Evolutionary conservation across 2,113 vertebrate species (phyloP).

Genomic region (Okapia johnstoni): DNA sequence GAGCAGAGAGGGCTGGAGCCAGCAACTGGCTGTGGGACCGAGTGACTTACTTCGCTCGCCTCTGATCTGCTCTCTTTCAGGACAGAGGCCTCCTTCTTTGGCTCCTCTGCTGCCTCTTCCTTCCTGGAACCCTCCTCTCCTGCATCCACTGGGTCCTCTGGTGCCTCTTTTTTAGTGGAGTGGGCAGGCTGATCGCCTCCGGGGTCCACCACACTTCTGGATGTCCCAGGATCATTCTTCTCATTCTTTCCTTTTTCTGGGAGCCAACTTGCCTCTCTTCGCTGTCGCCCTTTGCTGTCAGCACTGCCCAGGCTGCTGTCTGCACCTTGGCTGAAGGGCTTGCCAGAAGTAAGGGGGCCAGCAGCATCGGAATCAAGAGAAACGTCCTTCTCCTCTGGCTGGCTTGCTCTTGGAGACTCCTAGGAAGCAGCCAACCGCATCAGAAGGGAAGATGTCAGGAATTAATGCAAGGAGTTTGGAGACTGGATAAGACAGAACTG

Average conservation of each 20-base stretch:
- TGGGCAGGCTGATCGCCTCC: not conserved
- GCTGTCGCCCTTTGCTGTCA: not conserved
- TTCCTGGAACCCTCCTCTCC: slow-evolving; percentile 37
- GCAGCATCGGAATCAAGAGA: slow-evolving; percentile 48
- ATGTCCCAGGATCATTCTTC: not conserved
- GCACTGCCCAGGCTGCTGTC: slow-evolving; percentile 50
- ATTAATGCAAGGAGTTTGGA: not conserved
- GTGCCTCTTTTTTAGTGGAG: not conserved
- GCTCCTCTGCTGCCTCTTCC: not conserved
- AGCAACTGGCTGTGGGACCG: not conserved
- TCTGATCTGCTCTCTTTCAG: slow-evolving; percentile 36
- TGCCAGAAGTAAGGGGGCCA: not conserved
- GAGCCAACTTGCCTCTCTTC: not conserved
- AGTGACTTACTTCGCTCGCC: slow-evolving; percentile 62
- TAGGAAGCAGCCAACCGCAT: slow-evolving; percentile 45
- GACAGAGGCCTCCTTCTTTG: slow-evolving; percentile 44
- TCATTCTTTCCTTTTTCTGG: not conserved
- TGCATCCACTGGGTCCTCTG: not conserved
- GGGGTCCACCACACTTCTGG: not conserved
- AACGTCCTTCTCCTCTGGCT: slow-evolving; percentile 57
- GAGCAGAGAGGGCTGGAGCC: not conserved
- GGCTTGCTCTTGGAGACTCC: slow-evolving; percentile 71
- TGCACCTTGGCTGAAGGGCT: not conserved
- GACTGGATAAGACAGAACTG: not conserved
- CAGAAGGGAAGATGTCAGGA: not conserved